These are phyloP conservation scores for Saccopteryx leptura DNA, from an alignment of 2,113 vertebrate genomes.

Conservation along the genomic window DNA sequence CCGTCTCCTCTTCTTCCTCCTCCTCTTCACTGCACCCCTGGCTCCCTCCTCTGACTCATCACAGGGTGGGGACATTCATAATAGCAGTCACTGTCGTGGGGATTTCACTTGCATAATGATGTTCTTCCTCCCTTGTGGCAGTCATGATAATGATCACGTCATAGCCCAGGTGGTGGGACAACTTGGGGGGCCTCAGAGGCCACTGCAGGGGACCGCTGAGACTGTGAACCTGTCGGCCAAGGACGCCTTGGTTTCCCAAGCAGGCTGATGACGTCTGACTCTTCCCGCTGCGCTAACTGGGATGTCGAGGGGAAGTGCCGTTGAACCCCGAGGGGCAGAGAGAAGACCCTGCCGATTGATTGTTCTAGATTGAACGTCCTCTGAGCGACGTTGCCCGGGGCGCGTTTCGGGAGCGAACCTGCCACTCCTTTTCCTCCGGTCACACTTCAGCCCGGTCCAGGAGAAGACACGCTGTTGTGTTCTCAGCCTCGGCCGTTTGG, in stretches of 20 bases:
- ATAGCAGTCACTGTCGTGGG: not conserved
- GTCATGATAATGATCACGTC: not conserved
- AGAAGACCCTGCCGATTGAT: too few relatives aligned
- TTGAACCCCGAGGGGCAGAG: not conserved
- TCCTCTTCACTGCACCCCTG: not conserved
- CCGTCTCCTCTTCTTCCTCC: too few relatives aligned
- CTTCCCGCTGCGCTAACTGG: not conserved
- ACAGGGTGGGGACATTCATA: not conserved
- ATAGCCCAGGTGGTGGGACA: too few relatives aligned
- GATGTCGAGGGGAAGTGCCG: not conserved
- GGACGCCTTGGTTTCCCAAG: not conserved
- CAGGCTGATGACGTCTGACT: not conserved
- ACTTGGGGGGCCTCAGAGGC: not conserved
- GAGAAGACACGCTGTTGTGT: not conserved
- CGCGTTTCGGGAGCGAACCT: not conserved
- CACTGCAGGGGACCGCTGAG: too few relatives aligned
- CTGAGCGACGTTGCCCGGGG: not conserved
- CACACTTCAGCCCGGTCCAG: not conserved
- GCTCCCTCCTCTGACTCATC: not conserved
- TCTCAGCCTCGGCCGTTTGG: not conserved
- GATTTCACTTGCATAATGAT: not conserved
- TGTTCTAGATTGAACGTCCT: not conserved
- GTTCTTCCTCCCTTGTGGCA: too few relatives aligned
- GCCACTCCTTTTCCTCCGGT: not conserved
- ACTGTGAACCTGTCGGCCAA: not conserved